Conservation (phyloP, 2,113 vertebrate species). For the Phalacrocorax aristotelis region DNA sequence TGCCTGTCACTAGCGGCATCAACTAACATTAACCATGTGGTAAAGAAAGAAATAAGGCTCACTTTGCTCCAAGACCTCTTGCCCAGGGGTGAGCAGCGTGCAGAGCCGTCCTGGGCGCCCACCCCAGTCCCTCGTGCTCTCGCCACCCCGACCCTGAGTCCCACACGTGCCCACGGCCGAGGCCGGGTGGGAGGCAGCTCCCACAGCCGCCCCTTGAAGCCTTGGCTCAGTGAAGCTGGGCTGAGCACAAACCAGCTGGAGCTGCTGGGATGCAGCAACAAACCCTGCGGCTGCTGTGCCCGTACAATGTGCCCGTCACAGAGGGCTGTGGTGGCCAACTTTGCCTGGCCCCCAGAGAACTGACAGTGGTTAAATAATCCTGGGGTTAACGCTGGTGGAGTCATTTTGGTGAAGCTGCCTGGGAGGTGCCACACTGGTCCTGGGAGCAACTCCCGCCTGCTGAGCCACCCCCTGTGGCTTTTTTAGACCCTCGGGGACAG, state of each 20-base stretch:
- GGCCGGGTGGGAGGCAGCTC: neutral
- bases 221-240: neutral
- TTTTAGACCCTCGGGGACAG: neutral
- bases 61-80: neutral
- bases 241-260: neutral
- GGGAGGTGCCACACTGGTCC: neutral
- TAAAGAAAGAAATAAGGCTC: neutral
- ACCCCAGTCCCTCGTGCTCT: neutral
- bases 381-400: neutral
- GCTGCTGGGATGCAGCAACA: neutral
- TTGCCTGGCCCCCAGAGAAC: neutral
- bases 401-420: neutral
- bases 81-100: neutral
- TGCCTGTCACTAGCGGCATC: neutral
- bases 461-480: neutral
- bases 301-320: accelerated
- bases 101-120: accelerated
- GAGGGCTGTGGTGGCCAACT: neutral
- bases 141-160: neutral
- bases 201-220: accelerated
- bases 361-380: neutral
- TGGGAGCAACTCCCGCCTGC: neutral
- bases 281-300: neutral
- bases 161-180: accelerated
- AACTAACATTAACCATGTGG: neutral